phyloP scores from a whole-genome alignment of 2,797 vertebrate species.

The Anas acuta region DNA sequence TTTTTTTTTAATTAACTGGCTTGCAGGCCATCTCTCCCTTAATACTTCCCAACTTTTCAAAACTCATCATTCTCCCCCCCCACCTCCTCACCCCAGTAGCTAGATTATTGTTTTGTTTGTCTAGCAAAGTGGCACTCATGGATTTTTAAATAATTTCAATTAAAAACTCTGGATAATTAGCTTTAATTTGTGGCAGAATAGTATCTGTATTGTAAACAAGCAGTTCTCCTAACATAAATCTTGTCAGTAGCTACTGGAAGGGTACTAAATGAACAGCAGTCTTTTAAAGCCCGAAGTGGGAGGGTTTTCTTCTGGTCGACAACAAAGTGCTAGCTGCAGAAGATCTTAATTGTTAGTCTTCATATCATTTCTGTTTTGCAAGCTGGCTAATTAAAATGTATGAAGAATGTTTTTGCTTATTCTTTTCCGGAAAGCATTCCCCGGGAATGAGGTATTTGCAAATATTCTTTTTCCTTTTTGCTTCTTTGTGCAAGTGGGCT shows the following conservation, averaged over 20 bases:
- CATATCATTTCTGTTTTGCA: conserved; percentile 40
- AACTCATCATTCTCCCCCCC: neutral
- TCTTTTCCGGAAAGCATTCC: neutral
- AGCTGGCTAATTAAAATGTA: conserved; percentile 29
- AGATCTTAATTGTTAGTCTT: conserved; percentile 80
- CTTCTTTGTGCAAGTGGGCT: neutral
- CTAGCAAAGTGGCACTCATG: fast-evolving
- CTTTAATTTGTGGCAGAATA: conserved; percentile 59
- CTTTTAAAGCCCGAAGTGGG: neutral
- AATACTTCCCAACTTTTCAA: neutral
- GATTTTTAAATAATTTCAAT: conserved; percentile 1
- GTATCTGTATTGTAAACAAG: conserved; percentile 42
- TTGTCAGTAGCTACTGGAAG: conserved; percentile 6
- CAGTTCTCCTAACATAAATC: conserved; percentile 49
- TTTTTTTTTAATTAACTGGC: conserved; percentile 11
- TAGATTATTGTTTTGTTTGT: neutral
- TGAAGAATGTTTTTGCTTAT: neutral
- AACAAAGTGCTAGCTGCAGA: conserved; percentile 63
- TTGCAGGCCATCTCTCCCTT: neutral
- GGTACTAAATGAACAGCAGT: neutral
- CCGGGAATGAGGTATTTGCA: neutral
- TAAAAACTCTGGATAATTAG: conserved; percentile 25
- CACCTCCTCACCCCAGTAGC: fast-evolving
- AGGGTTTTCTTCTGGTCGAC: conserved; percentile 64
- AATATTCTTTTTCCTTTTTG: neutral